Evolutionary conservation across 2,888 invertebrate genomes (phyloP).

Genomic region (Eupithecia abbreviata): DNA sequence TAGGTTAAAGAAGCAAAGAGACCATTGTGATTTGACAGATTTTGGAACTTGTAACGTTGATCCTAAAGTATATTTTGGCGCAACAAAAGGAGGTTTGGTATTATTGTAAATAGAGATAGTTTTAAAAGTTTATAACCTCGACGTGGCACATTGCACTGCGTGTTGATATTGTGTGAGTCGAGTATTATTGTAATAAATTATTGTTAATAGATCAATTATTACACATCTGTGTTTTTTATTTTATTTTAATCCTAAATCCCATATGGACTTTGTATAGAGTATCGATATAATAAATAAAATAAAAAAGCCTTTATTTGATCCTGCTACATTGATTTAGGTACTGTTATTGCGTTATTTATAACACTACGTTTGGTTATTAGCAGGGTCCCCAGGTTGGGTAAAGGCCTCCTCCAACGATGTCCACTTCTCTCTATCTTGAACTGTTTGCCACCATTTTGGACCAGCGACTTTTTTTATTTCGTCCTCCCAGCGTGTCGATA

Average conservation of each 20-base stretch:
- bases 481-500: too few species aligned
- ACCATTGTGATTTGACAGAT: conserved; percentile 2
- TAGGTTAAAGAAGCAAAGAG: conserved; percentile 4
- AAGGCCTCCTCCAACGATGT: too few species aligned
- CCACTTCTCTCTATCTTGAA: too few species aligned
- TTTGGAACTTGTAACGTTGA: conserved; percentile 8
- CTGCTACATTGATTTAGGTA: too few species aligned
- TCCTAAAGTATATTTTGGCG: conserved; percentile 17
- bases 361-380: too few species aligned
- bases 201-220: conserved; percentile 82
- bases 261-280: too few species aligned
- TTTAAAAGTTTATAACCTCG: conserved; percentile 59
- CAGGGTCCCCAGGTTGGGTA: too few species aligned
- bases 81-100: conserved; percentile 35
- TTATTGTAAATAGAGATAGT: conserved; percentile 72
- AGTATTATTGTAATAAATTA: conserved; percentile 80
- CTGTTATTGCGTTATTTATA: too few species aligned
- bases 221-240: conserved; percentile 47
- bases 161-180: conserved; percentile 70
- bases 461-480: too few species aligned
- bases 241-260: neutral
- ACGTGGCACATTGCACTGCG: conserved; percentile 63
- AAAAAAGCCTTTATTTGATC: too few species aligned
- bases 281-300: too few species aligned
- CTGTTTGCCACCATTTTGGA: too few species aligned